Evolutionary conservation across 2,797 vertebrate species (phyloP), one percentile per base, ranked within the genome.

Genomic region (Halcyon smyrnensis): DNA sequence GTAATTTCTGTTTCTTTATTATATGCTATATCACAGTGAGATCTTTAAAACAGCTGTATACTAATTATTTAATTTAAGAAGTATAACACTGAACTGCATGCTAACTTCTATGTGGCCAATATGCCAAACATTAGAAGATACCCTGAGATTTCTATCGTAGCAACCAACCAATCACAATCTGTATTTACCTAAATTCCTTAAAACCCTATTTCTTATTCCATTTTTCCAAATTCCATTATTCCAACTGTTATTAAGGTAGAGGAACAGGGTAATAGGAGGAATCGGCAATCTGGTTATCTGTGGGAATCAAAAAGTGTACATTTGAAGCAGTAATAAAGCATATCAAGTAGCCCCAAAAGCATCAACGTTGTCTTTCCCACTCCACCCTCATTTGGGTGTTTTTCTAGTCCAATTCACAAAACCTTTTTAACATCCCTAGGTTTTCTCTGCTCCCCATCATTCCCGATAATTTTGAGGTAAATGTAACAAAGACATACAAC

Each of bases 301-400:
- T 15, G 20, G 15, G 45, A 51, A 76, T 60, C 43, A 68, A 77
- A 18, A 60, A 27, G 60, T 6, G 2, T 28, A 7, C 12, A 13
- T 50, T 64, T 51, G 45, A 36, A 60, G 15, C 27, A 60, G 25
- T 45, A 27, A 15, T 21, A 36, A 34, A 11, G 25, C 14, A 46
- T 13, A 68, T 3, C 17, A 64, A 50, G n/a, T 20, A 80, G 39
- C 11, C 18, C n/a, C 21, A n/a, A 89, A 80, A 64, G 6, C 15
- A 19, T 56, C 0, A 0, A 19, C 36, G 41, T 63, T 50, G 12
- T 32, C 85, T 89, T 59, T 28, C 41, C 54, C 12, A 24, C 16
- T 76, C 9, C 6, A 23, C 4, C 8, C n/a, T 45, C 23, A 32
- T 0, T 43, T 8, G 6, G 11, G 2, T 48, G 8, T 45, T 89